Base-by-base conservation (phyloP, 2,888 invertebrate species). In the Nudaria mundana region DNA sequence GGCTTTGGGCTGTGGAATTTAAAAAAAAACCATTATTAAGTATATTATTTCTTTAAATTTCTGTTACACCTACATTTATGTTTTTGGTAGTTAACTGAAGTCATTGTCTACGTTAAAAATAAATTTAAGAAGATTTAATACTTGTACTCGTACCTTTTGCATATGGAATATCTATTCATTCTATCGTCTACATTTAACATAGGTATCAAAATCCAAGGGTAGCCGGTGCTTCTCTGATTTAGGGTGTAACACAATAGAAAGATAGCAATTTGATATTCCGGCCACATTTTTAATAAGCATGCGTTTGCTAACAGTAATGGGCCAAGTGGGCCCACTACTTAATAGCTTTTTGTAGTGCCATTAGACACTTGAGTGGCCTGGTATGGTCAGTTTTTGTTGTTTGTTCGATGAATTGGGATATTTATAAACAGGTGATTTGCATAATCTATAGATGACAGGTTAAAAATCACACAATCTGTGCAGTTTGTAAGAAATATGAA, bases 241-340 rank as follows among this genome's bases (percentile, higher is more conserved):
- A 74, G 81, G 85, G 83, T 69, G 68, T 64, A 52, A 57, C 57
- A 86, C 81, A 86, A 85, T 79, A 69, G 78, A 63, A 62, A 84
- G 86, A 88, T 82, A 84, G 87, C 87, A 89, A 89, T 89, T 88
- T 88, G 87, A 89, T 89, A 89, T 88, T 87, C 86, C 81, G 81
- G 87, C 88, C 89, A 89, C 89, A 89, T 87, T 89, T 89, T 88
- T 89, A 88, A 89, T 88, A 88, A 88, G 87, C 76, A 72, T 65
- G 66, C 67, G 59, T 61, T 64, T 58, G 61, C 53, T 58, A 62
- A 48, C 61, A 51, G 59, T 81, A 81, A 83, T 78, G 75, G 76
- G 55, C 60, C 63, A 62, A 70, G 67, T 64, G 66, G 66, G 82
- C 83, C 82, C 75, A 78, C 78, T 81, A 69, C 76, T 81, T 74